Base-by-base conservation (phyloP, 2,797 vertebrate genomes). In the Tolypeutes matacus region DNA sequence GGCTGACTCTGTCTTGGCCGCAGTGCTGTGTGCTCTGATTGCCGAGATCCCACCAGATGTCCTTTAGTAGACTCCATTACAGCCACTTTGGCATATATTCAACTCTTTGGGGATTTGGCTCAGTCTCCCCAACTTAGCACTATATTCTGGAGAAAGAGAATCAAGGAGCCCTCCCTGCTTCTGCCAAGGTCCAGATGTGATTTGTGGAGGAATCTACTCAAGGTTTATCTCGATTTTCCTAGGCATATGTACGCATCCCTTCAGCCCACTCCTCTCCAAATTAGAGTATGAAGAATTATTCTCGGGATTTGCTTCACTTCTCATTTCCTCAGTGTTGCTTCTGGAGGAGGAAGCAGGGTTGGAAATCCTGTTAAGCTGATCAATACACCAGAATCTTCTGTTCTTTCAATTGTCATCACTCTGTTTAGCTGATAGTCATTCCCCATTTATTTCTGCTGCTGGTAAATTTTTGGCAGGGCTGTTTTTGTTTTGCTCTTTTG, bases 171-270 rank as follows among this genome's bases (percentile, higher is more conserved):
- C 34, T 90, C 90, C 20, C 49, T 87, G 23, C 27, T 89, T 80
- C 83, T 82, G 46, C 73, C 46, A 80, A 86, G 78, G n/a, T 78
- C 86, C 94, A 95, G 80, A 95, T 97, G 91, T 77, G 46, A 49
- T 85, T 87, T 86, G 23, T 72, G 78, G 69, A 86, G 27, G 14
- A 91, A 56, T 39, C 80, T 88, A 39, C 27, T n/a, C 34, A 49
- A 4, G 21, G 93, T 96, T 92, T 69, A 69, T 92, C 58, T 94
- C 92, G 39, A 90, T 83, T 96, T 96, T 91, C 78, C 76, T 62
- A 75, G 62, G 27, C 70, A 76, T 73, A n/a, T 82, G 34, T 83
- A 58, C 34, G 72, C 36, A 78, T 93, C 27, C 53, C 29, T 80
- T 77, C 20, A 34, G 5, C 21, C 49, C 49, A 65, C 23, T 83